Conservation (phyloP, 2,113 vertebrate genomes). For the Campylorhamphus procurvoides region DNA sequence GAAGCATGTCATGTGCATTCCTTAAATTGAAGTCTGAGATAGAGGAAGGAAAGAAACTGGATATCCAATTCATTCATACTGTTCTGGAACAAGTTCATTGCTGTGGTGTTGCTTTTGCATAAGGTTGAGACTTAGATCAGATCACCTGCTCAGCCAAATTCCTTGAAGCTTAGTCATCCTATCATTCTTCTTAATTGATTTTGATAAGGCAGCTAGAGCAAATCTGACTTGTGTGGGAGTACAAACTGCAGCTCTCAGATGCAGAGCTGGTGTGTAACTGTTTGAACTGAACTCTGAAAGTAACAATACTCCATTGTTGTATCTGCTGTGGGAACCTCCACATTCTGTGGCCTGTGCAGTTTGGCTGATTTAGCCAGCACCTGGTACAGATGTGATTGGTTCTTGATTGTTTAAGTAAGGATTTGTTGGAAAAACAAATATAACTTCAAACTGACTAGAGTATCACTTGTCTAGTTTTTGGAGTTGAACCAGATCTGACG, state of each 20-base stretch:
- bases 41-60: not conserved
- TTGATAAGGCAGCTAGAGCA: not conserved
- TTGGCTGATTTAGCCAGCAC: not conserved
- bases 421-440: not conserved
- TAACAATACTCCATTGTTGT: not conserved
- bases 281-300: not conserved
- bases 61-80: not conserved
- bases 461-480: conserved; percentile 82
- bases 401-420: not conserved
- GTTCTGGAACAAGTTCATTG: not conserved
- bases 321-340: not conserved
- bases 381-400: not conserved
- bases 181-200: not conserved
- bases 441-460: not conserved
- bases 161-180: not conserved
- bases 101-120: not conserved
- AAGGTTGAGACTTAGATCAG: not conserved
- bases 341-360: not conserved
- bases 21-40: not conserved
- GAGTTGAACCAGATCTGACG: conserved; percentile 93
- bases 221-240: not conserved
- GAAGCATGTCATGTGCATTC: not conserved
- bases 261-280: not conserved
- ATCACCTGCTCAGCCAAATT: not conserved
- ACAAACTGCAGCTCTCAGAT: not conserved